phyloP scores from a whole-genome alignment of 1,140 invertebrate species.

The Yoshiicerus persimilis region DNA sequence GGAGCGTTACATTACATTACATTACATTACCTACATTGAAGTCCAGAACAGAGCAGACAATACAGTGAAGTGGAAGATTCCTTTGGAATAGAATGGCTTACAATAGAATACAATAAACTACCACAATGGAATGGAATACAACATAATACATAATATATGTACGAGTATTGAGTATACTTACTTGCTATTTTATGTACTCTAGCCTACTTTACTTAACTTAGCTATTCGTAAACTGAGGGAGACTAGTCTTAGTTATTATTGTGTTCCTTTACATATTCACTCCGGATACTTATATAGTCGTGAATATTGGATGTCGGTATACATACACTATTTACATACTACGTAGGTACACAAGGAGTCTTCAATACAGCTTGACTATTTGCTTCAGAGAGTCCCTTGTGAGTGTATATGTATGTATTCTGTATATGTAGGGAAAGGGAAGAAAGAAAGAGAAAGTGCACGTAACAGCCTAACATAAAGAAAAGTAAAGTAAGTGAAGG shows the following conservation, averaged over 20 bases:
- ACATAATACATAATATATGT: slow-evolving; percentile 9
- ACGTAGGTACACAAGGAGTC: neutral
- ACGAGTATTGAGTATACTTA: neutral
- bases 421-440: neutral
- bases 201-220: neutral
- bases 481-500: neutral
- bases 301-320: neutral
- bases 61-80: slow-evolving; percentile 1
- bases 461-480: neutral
- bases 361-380: neutral
- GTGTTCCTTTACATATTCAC: neutral
- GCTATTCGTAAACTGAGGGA: neutral
- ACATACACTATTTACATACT: neutral
- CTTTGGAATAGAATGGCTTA: neutral
- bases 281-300: neutral
- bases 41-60: neutral
- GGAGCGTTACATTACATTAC: neutral
- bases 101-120: neutral
- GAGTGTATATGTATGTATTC: neutral
- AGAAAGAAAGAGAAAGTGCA: neutral
- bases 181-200: neutral
- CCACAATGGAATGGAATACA: neutral
- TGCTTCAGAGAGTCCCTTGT: neutral
- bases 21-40: neutral
- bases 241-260: neutral